phyloP scores from a whole-genome alignment of 2,888 invertebrate species.

The Monochamus alternatus region DNA sequence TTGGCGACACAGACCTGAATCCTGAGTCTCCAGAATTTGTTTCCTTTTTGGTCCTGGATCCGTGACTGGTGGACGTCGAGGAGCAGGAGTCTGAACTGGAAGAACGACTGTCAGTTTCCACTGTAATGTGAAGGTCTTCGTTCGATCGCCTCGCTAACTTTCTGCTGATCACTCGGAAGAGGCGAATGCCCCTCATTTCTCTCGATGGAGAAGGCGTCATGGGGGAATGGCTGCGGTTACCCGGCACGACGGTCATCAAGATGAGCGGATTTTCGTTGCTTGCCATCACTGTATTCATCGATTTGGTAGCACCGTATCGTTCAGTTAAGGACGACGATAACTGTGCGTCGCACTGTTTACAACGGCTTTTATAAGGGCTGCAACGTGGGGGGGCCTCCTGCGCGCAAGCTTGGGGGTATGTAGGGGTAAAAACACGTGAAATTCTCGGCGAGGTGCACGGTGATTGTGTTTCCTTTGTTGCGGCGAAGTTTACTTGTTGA shows the following conservation, averaged over 20 bases:
- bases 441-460: constrained; percentile 25
- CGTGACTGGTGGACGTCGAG: constrained; percentile 65
- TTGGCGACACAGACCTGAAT: constrained; percentile 67
- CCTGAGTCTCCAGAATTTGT: constrained; percentile 62
- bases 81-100: constrained; percentile 70
- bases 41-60: constrained; percentile 59
- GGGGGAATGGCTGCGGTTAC: constrained; percentile 68
- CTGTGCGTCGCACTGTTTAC: constrained; percentile 58
- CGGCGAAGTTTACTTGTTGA: constrained; percentile 2
- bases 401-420: constrained; percentile 56
- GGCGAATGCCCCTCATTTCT: constrained; percentile 76
- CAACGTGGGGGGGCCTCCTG: constrained; percentile 60
- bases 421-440: constrained; percentile 51
- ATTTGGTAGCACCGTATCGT: constrained; percentile 17
- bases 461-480: constrained; percentile 11
- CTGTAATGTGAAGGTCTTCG: constrained; percentile 70
- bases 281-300: constrained; percentile 45
- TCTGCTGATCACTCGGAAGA: constrained; percentile 79
- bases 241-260: constrained; percentile 59
- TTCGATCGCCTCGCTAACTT: constrained; percentile 75
- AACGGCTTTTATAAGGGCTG: constrained; percentile 61
- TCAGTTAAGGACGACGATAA: constrained; percentile 44
- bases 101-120: constrained; percentile 70
- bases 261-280: constrained; percentile 57
- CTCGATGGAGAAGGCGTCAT: constrained; percentile 74